Conservation (phyloP, 2,888 invertebrate species). For the Taphrorychus bicolor region DNA sequence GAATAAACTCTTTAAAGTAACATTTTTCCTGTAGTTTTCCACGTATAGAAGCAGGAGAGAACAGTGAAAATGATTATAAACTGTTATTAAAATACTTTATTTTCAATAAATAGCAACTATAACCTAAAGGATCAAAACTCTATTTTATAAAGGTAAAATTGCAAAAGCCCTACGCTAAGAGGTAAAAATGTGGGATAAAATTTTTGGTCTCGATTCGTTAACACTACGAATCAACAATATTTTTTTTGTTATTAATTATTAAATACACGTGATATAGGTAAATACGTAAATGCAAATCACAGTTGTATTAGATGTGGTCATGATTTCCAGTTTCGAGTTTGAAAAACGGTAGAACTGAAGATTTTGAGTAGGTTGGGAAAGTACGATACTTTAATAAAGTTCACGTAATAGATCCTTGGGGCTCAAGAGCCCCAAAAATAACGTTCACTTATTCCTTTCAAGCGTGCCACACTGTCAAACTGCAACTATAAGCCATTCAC, state of each 20-base stretch:
- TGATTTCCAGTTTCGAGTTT: too few relatives aligned
- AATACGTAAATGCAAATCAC: neutral
- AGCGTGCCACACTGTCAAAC: too few relatives aligned
- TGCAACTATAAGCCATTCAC: too few relatives aligned
- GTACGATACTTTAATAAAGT: too few relatives aligned
- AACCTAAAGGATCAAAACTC: slow-evolving; percentile 19
- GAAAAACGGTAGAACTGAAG: too few relatives aligned
- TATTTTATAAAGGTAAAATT: slow-evolving; percentile 23
- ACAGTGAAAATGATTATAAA: neutral
- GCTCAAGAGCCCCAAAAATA: too few relatives aligned
- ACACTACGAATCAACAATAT: slow-evolving; percentile 19
- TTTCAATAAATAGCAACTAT: slow-evolving; percentile 29
- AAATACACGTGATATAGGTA: neutral
- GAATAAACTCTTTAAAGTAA: neutral
- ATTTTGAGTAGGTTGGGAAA: too few relatives aligned
- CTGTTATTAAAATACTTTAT: slow-evolving; percentile 30
- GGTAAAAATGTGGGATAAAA: slow-evolving; percentile 9
- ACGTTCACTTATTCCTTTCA: too few relatives aligned
- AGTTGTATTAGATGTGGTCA: neutral
- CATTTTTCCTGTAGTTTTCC: neutral
- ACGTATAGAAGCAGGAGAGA: neutral
- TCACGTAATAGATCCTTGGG: too few relatives aligned
- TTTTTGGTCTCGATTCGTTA: slow-evolving; percentile 29
- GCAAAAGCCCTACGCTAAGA: slow-evolving; percentile 29
- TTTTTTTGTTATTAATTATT: neutral